Percentiles rank a stretch among this genome's conserved stretches.
These are phyloP conservation scores for Euwallacea fornicatus DNA, from an alignment of 1,140 invertebrate genomes.

Conservation along the genomic window DNA sequence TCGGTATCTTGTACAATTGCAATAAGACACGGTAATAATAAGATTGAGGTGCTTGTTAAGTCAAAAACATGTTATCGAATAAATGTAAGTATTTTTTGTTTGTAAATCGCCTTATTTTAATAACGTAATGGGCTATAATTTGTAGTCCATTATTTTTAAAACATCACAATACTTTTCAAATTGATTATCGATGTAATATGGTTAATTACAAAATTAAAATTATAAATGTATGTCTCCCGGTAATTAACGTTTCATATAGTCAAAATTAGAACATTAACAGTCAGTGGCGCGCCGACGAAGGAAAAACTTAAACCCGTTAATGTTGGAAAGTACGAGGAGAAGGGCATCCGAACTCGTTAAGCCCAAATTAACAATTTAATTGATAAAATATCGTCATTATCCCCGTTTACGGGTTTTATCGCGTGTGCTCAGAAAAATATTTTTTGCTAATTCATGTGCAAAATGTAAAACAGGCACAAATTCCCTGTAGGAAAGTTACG, in stretches of 20 bases:
- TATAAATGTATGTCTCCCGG: background rate
- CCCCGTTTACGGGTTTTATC: conserved; percentile 17
- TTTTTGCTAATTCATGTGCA: conserved; percentile 25
- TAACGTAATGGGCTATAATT: background rate
- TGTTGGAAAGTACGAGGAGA: background rate
- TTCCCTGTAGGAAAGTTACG: conserved; percentile 36
- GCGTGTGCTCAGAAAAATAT: conserved; percentile 12
- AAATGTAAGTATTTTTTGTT: background rate
- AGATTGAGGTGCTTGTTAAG: too few species aligned
- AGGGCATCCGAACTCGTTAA: conserved; percentile 10
- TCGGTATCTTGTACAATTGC: too few species aligned
- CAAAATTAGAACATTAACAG: background rate
- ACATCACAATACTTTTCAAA: conserved; percentile 1
- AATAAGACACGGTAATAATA: too few species aligned
- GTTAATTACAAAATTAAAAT: background rate
- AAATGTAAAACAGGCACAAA: conserved; percentile 34
- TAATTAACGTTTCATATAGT: background rate
- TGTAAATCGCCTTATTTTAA: conserved; percentile 4
- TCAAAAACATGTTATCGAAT: too few species aligned
- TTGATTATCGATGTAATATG: conserved; percentile 6
- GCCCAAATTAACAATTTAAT: conserved; percentile 25
- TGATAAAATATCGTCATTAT: conserved; percentile 29
- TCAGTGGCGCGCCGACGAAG: background rate
- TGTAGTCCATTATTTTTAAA: background rate
- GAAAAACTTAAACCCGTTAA: background rate